These are phyloP conservation scores for Cygnus olor DNA, from an alignment of 2,797 vertebrate genomes.

Conservation along the genomic window DNA sequence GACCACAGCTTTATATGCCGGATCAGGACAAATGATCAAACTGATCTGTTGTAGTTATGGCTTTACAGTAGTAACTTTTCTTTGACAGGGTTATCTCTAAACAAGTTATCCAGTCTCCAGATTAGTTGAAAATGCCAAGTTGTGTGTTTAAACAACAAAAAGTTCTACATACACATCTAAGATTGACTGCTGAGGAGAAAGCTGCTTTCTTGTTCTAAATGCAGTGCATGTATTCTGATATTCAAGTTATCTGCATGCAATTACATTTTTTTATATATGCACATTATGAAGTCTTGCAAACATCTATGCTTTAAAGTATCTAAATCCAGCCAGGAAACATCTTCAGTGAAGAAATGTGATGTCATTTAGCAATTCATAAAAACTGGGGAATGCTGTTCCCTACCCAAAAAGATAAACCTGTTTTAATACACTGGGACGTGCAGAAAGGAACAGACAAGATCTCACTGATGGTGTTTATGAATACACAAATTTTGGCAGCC, in stretches of 20 bases:
- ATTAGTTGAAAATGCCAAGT: neutral
- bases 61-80: neutral
- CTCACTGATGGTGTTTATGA: slow-evolving; percentile 57
- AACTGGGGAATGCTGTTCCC: neutral
- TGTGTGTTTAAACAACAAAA: neutral
- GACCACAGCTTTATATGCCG: neutral
- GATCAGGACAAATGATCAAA: neutral
- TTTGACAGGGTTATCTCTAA: neutral
- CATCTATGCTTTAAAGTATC: neutral
- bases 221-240: neutral
- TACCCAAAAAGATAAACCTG: slow-evolving; percentile 35
- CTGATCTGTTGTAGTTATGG: neutral
- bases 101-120: neutral
- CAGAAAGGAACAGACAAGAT: slow-evolving; percentile 57
- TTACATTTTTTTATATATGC: neutral
- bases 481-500: slow-evolving; percentile 35
- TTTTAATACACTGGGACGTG: slow-evolving; percentile 21
- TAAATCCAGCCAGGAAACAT: neutral
- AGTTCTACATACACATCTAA: neutral
- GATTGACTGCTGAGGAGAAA: neutral
- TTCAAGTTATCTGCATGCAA: neutral
- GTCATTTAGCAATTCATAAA: slow-evolving; percentile 50
- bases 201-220: neutral
- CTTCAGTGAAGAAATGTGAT: slow-evolving; percentile 15
- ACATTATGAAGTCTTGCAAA: slow-evolving; percentile 36